A percentile compares a stretch with the other conserved stretches of the same genome.
Evolutionary conservation across 2,797 vertebrate genomes (phyloP).

Genomic region (Smutsia gigantea): DNA sequence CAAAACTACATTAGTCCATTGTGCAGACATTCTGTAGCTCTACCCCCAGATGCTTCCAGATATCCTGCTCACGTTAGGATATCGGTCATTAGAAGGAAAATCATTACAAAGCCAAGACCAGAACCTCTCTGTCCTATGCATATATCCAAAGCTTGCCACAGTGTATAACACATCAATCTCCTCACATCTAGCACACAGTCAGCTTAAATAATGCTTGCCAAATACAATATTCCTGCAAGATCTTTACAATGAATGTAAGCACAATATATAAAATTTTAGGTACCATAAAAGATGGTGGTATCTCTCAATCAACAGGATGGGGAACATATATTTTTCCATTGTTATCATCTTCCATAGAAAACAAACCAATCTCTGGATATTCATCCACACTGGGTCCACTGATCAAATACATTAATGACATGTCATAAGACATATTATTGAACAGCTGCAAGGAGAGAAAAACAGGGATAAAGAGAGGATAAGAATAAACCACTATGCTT

Average conservation of each 20-base stretch:
- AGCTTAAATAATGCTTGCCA: background rate
- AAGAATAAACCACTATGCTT: background rate
- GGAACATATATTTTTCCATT: constrained; percentile 80
- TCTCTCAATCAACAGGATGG: constrained; percentile 87
- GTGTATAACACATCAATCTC: fast-evolving
- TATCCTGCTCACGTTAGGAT: background rate
- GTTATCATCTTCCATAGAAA: constrained; percentile 83
- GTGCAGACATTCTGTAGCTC: background rate
- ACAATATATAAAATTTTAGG: background rate
- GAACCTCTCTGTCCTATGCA: background rate
- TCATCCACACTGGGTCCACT: constrained; percentile 86
- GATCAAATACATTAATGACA: constrained; percentile 81
- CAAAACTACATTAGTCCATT: background rate
- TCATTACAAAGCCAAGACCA: background rate
- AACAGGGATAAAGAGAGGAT: background rate
- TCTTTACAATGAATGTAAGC: background rate
- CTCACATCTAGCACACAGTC: background rate
- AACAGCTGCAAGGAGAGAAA: constrained; percentile 86
- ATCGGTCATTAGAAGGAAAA: background rate
- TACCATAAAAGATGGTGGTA: constrained; percentile 82
- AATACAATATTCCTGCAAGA: background rate
- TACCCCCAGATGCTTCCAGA: background rate
- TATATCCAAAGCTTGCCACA: background rate
- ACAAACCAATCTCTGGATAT: constrained; percentile 82
- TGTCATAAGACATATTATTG: constrained; percentile 75